Percentiles rank a stretch among this genome's conserved stretches.
Evolutionary conservation across 1,140 invertebrate genomes (phyloP).

Genomic region (Mercenaria mercenaria): DNA sequence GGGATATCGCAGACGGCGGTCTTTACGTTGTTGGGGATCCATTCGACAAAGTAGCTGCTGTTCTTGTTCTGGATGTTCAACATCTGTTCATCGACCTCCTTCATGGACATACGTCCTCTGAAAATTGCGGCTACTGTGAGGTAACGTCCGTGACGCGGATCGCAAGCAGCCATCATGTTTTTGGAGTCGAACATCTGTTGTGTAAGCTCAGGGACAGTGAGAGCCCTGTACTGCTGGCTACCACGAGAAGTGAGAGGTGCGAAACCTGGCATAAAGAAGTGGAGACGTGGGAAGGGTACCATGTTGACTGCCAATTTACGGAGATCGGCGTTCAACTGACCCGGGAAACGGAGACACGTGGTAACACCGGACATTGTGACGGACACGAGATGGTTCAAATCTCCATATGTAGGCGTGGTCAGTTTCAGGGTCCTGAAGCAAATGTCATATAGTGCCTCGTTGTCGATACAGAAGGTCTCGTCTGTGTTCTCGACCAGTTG

Average conservation of each 20-base stretch:
- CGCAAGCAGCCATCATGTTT: constrained; percentile 92
- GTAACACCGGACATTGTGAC: constrained; percentile 93
- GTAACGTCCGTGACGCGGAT: constrained; percentile 89
- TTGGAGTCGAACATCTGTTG: constrained; percentile 91
- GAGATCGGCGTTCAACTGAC: constrained; percentile 96
- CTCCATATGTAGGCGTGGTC: constrained; percentile 91
- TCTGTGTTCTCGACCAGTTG: constrained; percentile 86
- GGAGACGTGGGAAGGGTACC: constrained; percentile 90
- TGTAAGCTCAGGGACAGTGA: constrained; percentile 88
- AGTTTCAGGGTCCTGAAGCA: constrained; percentile 92
- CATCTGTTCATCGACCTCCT: constrained; percentile 86
- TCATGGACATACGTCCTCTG: constrained; percentile 89
- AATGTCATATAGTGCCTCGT: constrained; percentile 94
- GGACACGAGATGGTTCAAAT: constrained; percentile 88
- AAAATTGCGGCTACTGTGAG: constrained; percentile 95
- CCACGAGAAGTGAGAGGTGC: constrained; percentile 89
- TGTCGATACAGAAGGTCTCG: constrained; percentile 91
- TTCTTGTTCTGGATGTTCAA: constrained; percentile 85
- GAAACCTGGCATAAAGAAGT: constrained; percentile 94
- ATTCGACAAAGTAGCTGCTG: constrained; percentile 95
- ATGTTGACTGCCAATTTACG: constrained; percentile 98
- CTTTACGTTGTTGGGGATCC: constrained; percentile 97
- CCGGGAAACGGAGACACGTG: constrained; percentile 92
- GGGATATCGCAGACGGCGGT: constrained; percentile 97
- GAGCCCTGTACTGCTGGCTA: constrained; percentile 87